Evolutionary conservation across 2,113 vertebrate species (phyloP).

Genomic region (Phylloscopus trochiloides): DNA sequence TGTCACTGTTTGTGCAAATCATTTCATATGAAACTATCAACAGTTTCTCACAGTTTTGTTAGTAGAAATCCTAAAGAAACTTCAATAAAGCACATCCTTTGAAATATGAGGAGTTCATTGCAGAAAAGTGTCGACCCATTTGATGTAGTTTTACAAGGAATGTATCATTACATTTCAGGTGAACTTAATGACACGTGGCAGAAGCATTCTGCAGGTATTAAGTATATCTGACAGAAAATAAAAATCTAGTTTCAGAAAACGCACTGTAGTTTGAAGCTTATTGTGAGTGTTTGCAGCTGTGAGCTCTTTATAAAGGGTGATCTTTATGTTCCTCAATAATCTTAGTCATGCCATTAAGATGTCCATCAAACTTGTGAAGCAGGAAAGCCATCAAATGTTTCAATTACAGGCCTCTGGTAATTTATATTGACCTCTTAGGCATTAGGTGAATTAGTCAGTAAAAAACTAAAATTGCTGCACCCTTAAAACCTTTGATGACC

Average conservation of each 20-base stretch:
- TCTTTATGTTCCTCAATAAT: not conserved
- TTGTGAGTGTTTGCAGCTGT: not conserved
- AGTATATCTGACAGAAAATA: not conserved
- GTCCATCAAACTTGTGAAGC: not conserved
- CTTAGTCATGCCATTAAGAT: not conserved
- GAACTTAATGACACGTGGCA: not conserved
- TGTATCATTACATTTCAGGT: not conserved
- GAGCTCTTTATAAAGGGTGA: not conserved
- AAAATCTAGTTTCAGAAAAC: not conserved
- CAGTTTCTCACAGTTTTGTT: not conserved
- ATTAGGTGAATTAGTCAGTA: not conserved
- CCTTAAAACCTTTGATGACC: not conserved
- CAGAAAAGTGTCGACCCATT: not conserved
- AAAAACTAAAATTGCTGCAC: not conserved
- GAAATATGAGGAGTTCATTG: not conserved
- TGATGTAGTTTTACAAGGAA: not conserved
- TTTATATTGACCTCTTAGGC: not conserved
- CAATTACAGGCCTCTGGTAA: not conserved
- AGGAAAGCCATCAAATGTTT: slow-evolving; percentile 14
- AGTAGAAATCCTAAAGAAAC: not conserved
- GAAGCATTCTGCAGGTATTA: not conserved
- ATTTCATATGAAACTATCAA: not conserved
- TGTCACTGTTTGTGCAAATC: not conserved
- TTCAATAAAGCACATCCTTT: not conserved
- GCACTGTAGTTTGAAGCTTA: not conserved